Evolutionary conservation across 2,113 vertebrate species (phyloP), one percentile per base, ranked within the genome.

Genomic region (Osmerus eperlanus): DNA sequence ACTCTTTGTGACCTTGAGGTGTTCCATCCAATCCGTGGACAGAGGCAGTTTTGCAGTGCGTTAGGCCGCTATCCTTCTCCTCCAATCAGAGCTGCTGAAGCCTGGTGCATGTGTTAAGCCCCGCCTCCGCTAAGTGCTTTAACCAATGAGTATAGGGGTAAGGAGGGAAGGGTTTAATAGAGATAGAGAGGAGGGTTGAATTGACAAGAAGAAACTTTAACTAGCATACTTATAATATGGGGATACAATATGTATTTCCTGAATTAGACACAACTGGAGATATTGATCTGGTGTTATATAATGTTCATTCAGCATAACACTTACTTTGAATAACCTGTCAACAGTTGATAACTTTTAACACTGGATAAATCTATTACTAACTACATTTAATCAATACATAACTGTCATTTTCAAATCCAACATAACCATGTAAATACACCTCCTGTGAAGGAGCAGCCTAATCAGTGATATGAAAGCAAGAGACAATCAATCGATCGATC

Each of bases 51-150:
- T 64, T 21, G 62, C 62, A 64, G 28, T 67, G 21, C 8, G 8
- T 19, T 58, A 19, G 7, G 64, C 14, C 1, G 1, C 53, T 25
- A 25, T 76, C 68, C 53, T 68, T 66, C 72, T 80, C 73, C 67
- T 84, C 81, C 79, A 83, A 64, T 84, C 79, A 81, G 81, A 86
- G 84, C 87, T 89, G 87, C 90, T 86, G 73, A 85, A 85, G 67
- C 78, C 76, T 91, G 83, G 36, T 71, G 85, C 90, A 90, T 90
- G 83, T 85, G 76, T 86, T 70, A 78, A 73, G 74, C 62, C 72
- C 58, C 73, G 77, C 83, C 78, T 88, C 70, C 80, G 71, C 88
- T 87, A 74, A 68, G 66, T 67, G 82, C 83, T 86, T 82, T 87
- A 85, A 85, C 78, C 81, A 86, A 63, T 47, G 36, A 55, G 55